phyloP scores from a whole-genome alignment of 2,113 vertebrate genomes.

The Lates calcarifer region DNA sequence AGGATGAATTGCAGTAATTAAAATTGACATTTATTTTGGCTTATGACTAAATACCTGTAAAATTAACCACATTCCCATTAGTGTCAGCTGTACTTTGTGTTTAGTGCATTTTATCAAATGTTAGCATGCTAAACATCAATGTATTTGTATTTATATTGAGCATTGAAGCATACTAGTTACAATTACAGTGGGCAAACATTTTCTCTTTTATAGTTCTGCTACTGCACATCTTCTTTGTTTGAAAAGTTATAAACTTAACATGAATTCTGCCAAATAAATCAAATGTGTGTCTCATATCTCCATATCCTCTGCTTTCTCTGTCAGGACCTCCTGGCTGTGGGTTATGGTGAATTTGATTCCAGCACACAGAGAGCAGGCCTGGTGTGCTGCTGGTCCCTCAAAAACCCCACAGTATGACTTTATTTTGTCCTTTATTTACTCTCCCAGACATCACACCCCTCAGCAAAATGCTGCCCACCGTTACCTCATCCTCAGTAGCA shows the following conservation, averaged over 20 bases:
- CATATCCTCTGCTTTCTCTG: not conserved
- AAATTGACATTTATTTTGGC: too few species aligned
- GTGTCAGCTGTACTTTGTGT: too few species aligned
- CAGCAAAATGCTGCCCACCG: not conserved
- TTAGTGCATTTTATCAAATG: too few species aligned
- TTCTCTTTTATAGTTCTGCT: not conserved
- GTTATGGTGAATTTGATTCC: conserved; percentile 87
- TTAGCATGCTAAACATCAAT: too few species aligned
- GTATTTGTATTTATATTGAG: too few species aligned
- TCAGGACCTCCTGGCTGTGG: conserved; percentile 94
- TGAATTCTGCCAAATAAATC: not conserved
- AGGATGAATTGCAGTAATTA: too few species aligned
- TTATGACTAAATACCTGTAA: too few species aligned
- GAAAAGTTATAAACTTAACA: not conserved
- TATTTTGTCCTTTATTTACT: not conserved
- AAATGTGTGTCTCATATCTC: not conserved
- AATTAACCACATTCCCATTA: too few species aligned
- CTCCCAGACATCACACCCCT: too few species aligned
- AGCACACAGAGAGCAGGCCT: conserved; percentile 86
- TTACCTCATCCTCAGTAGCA: not conserved
- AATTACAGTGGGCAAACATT: not conserved
- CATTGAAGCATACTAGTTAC: too few species aligned
- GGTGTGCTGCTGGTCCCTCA: conserved; percentile 95
- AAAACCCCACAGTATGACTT: conserved; percentile 88
- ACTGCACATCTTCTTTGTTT: not conserved